Evolutionary conservation across 2,888 invertebrate species (phyloP), one percentile per base, ranked within the genome.

Genomic region (Helobdella robusta): DNA sequence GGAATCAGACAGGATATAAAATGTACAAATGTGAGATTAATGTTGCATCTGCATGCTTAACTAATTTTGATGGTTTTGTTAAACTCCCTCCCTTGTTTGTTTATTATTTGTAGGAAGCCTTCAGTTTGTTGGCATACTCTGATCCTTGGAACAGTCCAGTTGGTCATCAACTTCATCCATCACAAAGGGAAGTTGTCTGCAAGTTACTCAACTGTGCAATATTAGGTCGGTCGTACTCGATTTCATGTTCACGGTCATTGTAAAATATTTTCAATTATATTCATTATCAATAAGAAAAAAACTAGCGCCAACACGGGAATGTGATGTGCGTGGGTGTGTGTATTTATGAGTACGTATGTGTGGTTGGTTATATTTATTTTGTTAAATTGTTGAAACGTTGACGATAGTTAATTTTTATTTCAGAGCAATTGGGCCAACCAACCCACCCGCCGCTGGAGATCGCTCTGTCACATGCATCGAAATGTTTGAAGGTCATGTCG

Each of bases 91-190:
- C n/a, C 44, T 40, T n/a, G 44, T 40, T 40, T 40, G 11, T 40
- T 40, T 15, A 40, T 40, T 40, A 11, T 65, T 71, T 72, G 32
- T 83, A 93, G 89, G 91, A 95, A 82, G 95, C 95, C 77, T 97
- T 95, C 84, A 94, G 94, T 83, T 84, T 97, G 78, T 84, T 97
- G 77, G 95, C 95, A 59, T 97, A 97, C 82, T 89, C 91, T 74
- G 94, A 97, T 83, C 97, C 95, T 35, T 94, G 92, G 92, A 87
- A 87, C 77, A 93, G 93, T 81, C 94, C 94, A 23, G 88, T 95
- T 69, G 93, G 93, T 68, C 91, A 91, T 88, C 92, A 94, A 81
- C 84, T 97, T 74, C 88, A 92, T 81, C 89, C 94, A n/a, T 85
- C 88, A 73, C 89, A 93, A 77, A 85, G 97, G 75, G 95, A 97